Base-by-base conservation (phyloP, 2,797 vertebrate genomes). In the Psittacula derbiana region DNA sequence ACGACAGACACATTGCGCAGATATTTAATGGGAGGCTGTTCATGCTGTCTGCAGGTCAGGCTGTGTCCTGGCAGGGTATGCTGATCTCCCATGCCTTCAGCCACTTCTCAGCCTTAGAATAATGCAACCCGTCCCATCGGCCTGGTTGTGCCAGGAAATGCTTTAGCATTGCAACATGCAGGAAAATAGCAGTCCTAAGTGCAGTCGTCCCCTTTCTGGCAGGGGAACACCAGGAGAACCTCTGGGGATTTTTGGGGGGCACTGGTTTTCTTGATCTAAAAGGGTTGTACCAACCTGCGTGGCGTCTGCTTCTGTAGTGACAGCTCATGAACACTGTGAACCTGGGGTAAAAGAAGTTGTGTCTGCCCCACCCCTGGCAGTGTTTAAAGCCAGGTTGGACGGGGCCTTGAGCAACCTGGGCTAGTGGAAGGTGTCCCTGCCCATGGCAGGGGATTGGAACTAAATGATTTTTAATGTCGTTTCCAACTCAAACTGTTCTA, bases 41-140 rank as follows among this genome's bases (percentile, higher is more conserved):
- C 10, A 3, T 3, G 2, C 18, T 16, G 15, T 61, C 15, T 0
- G 0, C 3, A 0, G 40, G 50, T 61, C 1, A 1, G 14, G 44
- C 60, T 33, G 11, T 64, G 61, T 27, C 50, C 12, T 44, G 6
- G 49, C 20, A 16, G 31, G 11, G 15, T 25, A 3, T 30, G 25
- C 41, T 57, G 17, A 11, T 75, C 38, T 69, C 31, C 31, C 12
- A 3, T 12, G 4, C 41, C 46, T 74, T 40, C 23, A 14, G 6
- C 52, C 10, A 0, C 23, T 20, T 66, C 61, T 76, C 28, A 14
- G 40, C 50, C 24, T 76, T 0, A 0, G 25, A 8, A 20, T 52
- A 67, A 41, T 8, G 28, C 28, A 64, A 9, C 81, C 31, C 8
- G 0, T 76, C 46, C 21, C 4, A 7, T 57, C 1, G 1, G 41